Evolutionary conservation across 2,113 vertebrate genomes (phyloP).

Genomic region (Nymphicus hollandicus): DNA sequence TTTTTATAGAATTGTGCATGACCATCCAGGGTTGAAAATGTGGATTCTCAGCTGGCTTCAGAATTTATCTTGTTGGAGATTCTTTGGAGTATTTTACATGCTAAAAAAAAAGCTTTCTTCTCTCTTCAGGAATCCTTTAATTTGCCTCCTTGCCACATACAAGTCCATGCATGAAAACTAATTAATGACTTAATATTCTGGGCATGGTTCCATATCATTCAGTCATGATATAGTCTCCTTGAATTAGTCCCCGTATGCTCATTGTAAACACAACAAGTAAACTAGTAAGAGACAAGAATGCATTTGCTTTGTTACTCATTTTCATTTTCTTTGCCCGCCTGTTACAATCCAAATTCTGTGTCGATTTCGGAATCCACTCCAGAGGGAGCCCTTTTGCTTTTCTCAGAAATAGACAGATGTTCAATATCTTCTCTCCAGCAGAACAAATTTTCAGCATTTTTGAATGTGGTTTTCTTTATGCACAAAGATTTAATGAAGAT

Average conservation of each 20-base stretch:
- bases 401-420: neutral
- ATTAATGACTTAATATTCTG: neutral
- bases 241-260: neutral
- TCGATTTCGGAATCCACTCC: neutral
- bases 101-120: neutral
- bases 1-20: neutral
- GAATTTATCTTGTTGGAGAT: neutral
- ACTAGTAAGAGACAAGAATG: neutral
- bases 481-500: neutral
- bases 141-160: neutral
- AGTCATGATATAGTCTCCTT: neutral
- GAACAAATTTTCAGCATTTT: neutral
- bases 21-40: neutral
- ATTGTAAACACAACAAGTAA: neutral
- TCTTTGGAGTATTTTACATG: neutral
- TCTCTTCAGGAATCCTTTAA: neutral
- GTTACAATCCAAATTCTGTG: neutral
- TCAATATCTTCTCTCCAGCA: neutral
- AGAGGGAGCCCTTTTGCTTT: slow-evolving; percentile 42
- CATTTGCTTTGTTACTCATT: neutral
- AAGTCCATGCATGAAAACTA: neutral
- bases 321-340: neutral
- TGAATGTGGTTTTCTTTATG: rapidly evolving
- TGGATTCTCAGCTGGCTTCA: neutral
- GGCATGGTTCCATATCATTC: neutral